Percentiles rank a stretch among this genome's conserved stretches.
Conservation (phyloP, 2,113 vertebrate species). For the Sapajus apella region DNA sequence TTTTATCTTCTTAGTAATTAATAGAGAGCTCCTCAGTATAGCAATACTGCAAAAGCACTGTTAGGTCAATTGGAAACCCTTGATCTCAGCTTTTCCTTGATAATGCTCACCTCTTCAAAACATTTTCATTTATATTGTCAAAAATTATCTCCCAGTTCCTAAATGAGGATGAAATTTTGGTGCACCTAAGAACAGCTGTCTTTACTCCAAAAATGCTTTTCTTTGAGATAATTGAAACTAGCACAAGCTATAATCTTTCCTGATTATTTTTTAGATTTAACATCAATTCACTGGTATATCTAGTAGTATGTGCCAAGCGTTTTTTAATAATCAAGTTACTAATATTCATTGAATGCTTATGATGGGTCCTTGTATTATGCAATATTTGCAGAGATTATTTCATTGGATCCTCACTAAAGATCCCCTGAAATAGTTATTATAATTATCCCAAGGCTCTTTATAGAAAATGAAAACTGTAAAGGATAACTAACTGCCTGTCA, state of each 20-base stretch:
- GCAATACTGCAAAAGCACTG: background rate
- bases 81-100: background rate
- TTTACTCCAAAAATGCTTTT: background rate
- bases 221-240: background rate
- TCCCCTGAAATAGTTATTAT: background rate
- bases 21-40: background rate
- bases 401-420: background rate
- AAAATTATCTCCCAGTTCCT: background rate
- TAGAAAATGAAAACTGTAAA: background rate
- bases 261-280: background rate
- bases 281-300: background rate
- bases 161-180: no score
- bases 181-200: background rate
- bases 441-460: background rate
- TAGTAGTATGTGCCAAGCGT: background rate
- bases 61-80: background rate
- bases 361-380: background rate
- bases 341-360: background rate
- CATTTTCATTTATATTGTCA: background rate
- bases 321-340: background rate
- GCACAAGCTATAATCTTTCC: background rate
- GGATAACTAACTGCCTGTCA: background rate
- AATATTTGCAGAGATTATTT: background rate
- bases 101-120: background rate
- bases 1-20: background rate